phyloP scores from a whole-genome alignment of 2,888 invertebrate genomes.

The Marronus borbonicus region DNA sequence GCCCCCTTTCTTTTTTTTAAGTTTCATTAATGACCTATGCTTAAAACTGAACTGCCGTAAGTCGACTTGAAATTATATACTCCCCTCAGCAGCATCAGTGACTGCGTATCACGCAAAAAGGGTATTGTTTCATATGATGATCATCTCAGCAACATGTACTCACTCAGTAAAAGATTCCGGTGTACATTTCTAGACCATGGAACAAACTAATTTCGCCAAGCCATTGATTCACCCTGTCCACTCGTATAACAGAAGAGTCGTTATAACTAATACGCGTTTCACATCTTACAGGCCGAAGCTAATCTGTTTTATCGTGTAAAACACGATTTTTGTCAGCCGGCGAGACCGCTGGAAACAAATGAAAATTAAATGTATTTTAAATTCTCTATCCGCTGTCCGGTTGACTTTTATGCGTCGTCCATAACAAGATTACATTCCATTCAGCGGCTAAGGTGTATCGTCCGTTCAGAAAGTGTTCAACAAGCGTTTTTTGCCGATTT shows the following conservation, averaged over 20 bases:
- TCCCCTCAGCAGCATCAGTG: too few species aligned
- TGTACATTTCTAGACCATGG: too few species aligned
- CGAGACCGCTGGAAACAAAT: slow-evolving; percentile 54
- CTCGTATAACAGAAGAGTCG: background rate
- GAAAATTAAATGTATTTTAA: slow-evolving; percentile 62
- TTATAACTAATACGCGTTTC: slow-evolving; percentile 30
- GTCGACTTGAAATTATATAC: too few species aligned
- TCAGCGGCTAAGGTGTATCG: slow-evolving; percentile 1
- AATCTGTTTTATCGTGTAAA: slow-evolving; percentile 58
- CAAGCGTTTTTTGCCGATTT: slow-evolving; percentile 26
- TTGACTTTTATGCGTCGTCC: slow-evolving; percentile 62
- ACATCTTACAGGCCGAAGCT: slow-evolving; percentile 39
- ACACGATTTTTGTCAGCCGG: slow-evolving; percentile 61
- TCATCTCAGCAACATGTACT: too few species aligned
- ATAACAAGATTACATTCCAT: slow-evolving; percentile 41
- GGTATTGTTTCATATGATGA: too few species aligned
- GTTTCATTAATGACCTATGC: too few species aligned
- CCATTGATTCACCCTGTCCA: background rate
- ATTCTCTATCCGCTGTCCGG: slow-evolving; percentile 63
- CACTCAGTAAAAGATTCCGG: too few species aligned
- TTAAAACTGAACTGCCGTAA: too few species aligned
- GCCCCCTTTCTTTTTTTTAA: too few species aligned
- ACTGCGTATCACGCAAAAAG: too few species aligned
- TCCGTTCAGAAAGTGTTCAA: background rate
- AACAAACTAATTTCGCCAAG: too few species aligned